phyloP scores from a whole-genome alignment of 2,797 vertebrate genomes.

The Gorsachius magnificus region DNA sequence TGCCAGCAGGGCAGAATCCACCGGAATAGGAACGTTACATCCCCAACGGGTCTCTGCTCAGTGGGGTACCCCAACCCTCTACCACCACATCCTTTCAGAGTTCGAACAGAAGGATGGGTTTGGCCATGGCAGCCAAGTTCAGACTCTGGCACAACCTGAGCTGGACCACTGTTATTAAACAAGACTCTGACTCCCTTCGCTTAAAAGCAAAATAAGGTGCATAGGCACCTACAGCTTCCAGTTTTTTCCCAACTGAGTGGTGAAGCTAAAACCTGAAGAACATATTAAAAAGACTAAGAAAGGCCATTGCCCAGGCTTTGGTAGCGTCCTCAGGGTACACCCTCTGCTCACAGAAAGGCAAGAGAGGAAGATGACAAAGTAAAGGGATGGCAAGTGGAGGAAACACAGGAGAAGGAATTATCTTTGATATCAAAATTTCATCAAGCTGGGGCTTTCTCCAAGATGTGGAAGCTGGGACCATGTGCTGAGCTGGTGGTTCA shows the following conservation, averaged over 20 bases:
- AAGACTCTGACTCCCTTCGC: neutral
- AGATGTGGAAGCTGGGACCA: neutral
- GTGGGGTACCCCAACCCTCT: neutral
- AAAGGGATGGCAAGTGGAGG: neutral
- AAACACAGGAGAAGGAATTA: neutral
- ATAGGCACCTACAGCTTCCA: neutral
- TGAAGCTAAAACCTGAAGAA: neutral
- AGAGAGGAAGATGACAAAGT: neutral
- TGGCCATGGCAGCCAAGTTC: neutral
- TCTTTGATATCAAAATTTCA: neutral
- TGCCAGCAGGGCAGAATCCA: neutral
- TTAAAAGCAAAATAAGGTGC: neutral
- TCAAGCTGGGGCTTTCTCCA: neutral
- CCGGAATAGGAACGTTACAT: accelerated
- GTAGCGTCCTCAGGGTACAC: neutral
- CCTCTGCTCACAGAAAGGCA: neutral
- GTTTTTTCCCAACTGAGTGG: neutral
- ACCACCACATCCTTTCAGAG: neutral
- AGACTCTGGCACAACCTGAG: neutral
- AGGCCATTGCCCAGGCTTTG: neutral
- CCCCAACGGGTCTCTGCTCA: neutral
- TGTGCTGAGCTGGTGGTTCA: neutral
- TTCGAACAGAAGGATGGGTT: accelerated
- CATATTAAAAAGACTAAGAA: neutral
- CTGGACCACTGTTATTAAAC: accelerated